phyloP scores from a whole-genome alignment of 2,113 vertebrate species.

The Dissostichus mawsoni region DNA sequence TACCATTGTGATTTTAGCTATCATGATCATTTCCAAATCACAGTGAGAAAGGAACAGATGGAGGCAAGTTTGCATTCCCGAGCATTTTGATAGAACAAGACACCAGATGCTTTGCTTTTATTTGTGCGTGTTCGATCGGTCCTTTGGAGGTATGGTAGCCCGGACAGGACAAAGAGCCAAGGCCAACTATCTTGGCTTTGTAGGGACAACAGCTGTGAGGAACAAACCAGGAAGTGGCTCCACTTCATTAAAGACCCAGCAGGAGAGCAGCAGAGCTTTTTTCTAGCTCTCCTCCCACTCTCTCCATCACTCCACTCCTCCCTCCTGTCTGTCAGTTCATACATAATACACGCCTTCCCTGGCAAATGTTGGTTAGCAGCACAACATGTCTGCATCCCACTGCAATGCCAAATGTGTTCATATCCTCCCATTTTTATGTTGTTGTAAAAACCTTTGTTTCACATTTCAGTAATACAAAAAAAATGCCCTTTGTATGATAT shows the following conservation, averaged over 20 bases:
- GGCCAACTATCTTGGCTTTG: slow-evolving; percentile 77
- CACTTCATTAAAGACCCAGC: slow-evolving; percentile 82
- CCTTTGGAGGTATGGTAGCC: slow-evolving; percentile 69
- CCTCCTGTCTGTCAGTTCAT: slow-evolving; percentile 44
- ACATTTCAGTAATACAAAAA: not conserved
- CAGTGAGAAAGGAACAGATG: slow-evolving; percentile 53
- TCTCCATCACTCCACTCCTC: slow-evolving; percentile 40
- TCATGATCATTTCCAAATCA: not conserved
- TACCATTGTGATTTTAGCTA: not conserved
- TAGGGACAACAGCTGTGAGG: slow-evolving; percentile 75
- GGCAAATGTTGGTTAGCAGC: not conserved
- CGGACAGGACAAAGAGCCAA: slow-evolving; percentile 69
- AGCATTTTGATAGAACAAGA: slow-evolving; percentile 63
- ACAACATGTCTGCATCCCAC: no score
- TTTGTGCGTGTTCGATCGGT: slow-evolving; percentile 45
- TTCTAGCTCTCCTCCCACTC: slow-evolving; percentile 52
- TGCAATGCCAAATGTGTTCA: not conserved
- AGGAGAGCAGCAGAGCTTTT: slow-evolving; percentile 61
- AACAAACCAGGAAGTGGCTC: slow-evolving; percentile 76
- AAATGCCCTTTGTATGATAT: not conserved
- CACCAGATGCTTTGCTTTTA: slow-evolving; percentile 73
- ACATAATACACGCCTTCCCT: not conserved
- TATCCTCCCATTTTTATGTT: no score
- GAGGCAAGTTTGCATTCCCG: slow-evolving; percentile 68
- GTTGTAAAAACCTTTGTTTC: not conserved